phyloP scores from a whole-genome alignment of 2,797 vertebrate species.

The Ptychobarbus kaznakovi region DNA sequence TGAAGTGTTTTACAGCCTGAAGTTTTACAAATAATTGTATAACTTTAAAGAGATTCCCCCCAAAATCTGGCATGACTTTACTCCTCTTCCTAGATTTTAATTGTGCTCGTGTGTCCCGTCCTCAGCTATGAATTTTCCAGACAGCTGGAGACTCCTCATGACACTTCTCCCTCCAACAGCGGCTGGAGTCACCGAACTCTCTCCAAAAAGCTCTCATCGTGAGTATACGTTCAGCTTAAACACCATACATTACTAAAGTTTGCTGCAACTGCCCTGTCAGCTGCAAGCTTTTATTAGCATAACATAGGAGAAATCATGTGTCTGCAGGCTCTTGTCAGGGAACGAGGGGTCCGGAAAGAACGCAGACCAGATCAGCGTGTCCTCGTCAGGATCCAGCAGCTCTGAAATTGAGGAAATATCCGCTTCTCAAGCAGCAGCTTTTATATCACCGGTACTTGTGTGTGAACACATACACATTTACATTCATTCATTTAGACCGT shows the following conservation, averaged over 20 bases:
- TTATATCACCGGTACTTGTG: slow-evolving; percentile 58
- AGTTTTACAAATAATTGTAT: no score
- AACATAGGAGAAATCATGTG: neutral
- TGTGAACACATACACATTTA: neutral
- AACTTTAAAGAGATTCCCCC: neutral
- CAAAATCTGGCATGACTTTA: neutral
- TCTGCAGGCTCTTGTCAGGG: slow-evolving; percentile 73
- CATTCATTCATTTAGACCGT: neutral
- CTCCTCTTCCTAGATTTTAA: neutral
- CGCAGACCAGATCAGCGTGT: slow-evolving; percentile 79
- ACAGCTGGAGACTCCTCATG: slow-evolving; percentile 85
- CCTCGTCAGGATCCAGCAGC: slow-evolving; percentile 79
- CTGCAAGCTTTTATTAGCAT: neutral
- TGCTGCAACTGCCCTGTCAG: neutral
- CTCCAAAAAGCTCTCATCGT: slow-evolving; percentile 83
- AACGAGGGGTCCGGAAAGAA: slow-evolving; percentile 71
- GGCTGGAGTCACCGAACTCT: slow-evolving; percentile 78
- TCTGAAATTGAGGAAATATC: slow-evolving; percentile 79
- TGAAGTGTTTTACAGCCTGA: neutral
- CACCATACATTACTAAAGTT: neutral
- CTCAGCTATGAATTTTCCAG: slow-evolving; percentile 85
- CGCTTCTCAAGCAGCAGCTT: slow-evolving; percentile 59
- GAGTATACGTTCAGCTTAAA: slow-evolving; percentile 65
- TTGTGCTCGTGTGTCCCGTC: slow-evolving; percentile 3
- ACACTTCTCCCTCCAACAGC: slow-evolving; percentile 84